phyloP scores from a whole-genome alignment of 2,888 invertebrate species.

The Leistus spinibarbis region DNA sequence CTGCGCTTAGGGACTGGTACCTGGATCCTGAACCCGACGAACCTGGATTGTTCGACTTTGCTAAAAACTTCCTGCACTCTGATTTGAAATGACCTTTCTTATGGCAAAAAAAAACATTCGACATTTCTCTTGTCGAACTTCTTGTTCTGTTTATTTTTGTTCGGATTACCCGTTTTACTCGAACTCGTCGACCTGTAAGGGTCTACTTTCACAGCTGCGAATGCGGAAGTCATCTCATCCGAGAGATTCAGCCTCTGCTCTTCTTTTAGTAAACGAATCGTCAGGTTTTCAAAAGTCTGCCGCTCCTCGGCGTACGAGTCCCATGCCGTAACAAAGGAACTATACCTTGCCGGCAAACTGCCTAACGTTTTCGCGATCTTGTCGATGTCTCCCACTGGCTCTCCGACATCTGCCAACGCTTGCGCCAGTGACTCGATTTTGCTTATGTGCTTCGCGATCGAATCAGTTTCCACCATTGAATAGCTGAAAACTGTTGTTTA shows the following conservation, averaged over 20 bases:
- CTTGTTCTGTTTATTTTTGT: background rate
- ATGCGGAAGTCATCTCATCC: conserved; percentile 4
- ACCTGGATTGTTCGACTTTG: conserved; percentile 4
- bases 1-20: conserved; percentile 3
- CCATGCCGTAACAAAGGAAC: conserved; percentile 39
- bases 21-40: conserved; percentile 8
- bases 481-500: conserved; percentile 39
- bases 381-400: conserved; percentile 33
- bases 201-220: background rate
- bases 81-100: conserved; percentile 17
- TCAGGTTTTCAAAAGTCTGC: conserved; percentile 39
- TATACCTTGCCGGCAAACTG: conserved; percentile 17
- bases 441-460: conserved; percentile 39
- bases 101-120: conserved; percentile 6
- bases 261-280: conserved; percentile 38
- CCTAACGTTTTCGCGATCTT: conserved; percentile 38
- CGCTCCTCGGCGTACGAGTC: conserved; percentile 35
- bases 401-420: conserved; percentile 33
- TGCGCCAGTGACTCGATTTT: conserved; percentile 40
- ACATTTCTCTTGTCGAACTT: conserved; percentile 10
- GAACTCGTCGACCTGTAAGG: background rate
- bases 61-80: conserved; percentile 5
- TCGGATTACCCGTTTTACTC: background rate
- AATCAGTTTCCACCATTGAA: conserved; percentile 19
- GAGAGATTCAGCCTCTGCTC: conserved; percentile 24